phyloP scores from a whole-genome alignment of 2,113 vertebrate genomes.

The Steatornis caripensis region DNA sequence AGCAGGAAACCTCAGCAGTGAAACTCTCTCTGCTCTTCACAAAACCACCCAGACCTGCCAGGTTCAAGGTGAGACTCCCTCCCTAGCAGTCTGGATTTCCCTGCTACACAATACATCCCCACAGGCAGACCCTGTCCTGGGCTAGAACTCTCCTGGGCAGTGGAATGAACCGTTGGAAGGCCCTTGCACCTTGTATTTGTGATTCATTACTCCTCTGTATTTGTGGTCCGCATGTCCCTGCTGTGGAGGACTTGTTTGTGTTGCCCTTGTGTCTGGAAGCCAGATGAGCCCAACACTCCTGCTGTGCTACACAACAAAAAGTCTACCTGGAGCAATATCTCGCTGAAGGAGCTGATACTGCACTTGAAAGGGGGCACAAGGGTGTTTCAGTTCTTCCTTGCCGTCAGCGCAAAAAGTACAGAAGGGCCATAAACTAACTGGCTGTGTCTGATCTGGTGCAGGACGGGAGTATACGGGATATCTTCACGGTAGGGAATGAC shows the following conservation, averaged over 20 bases:
- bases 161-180: fast-evolving
- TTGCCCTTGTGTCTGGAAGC: not conserved
- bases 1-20: not conserved
- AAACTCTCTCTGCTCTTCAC: not conserved
- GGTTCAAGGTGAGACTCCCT: not conserved
- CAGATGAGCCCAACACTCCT: not conserved
- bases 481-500: not conserved
- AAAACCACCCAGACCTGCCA: not conserved
- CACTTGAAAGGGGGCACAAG: not conserved
- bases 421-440: not conserved
- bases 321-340: not conserved
- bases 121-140: not conserved
- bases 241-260: not conserved
- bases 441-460: not conserved
- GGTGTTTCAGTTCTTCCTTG: not conserved
- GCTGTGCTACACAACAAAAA: not conserved
- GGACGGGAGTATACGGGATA: not conserved
- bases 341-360: not conserved
- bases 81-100: not conserved
- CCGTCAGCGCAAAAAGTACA: not conserved
- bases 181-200: not conserved
- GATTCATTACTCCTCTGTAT: not conserved
- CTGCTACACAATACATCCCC: not conserved
- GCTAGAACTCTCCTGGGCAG: not conserved
- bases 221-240: not conserved